A percentile compares a stretch with the other conserved stretches of the same genome.
These are phyloP conservation scores for Ochropleura plecta DNA, from an alignment of 2,888 invertebrate genomes.

Conservation along the genomic window DNA sequence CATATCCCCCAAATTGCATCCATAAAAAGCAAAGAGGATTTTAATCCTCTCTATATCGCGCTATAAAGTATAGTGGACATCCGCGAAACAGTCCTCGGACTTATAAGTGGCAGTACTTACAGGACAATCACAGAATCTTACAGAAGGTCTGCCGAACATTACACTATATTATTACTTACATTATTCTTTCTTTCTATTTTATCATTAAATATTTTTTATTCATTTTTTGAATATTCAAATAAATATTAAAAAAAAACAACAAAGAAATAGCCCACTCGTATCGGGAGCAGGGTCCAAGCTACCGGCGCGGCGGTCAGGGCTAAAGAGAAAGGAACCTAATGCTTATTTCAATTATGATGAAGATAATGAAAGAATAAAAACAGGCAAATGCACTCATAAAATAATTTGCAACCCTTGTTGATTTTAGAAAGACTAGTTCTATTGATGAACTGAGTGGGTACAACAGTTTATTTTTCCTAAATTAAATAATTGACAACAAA, in stretches of 20 bases:
- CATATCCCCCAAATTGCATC: conserved; percentile 14
- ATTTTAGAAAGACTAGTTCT: neutral
- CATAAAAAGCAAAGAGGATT: conserved; percentile 47
- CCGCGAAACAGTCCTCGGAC: conserved; percentile 30
- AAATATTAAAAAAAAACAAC: too few relatives aligned
- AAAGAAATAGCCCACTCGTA: too few relatives aligned
- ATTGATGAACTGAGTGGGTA: neutral
- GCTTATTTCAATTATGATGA: too few relatives aligned
- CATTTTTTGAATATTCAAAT: too few relatives aligned
- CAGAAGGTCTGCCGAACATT: neutral
- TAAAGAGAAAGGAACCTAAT: too few relatives aligned
- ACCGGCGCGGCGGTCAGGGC: too few relatives aligned
- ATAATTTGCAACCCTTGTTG: neutral
- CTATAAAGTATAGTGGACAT: conserved; percentile 45
- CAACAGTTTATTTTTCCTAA: neutral
- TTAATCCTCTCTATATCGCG: conserved; percentile 19
- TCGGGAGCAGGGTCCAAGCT: too few relatives aligned
- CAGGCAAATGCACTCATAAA: too few relatives aligned
- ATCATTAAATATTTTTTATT: too few relatives aligned
- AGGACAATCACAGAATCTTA: neutral
- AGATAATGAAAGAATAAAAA: neutral
- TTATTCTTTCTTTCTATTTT: too few relatives aligned
- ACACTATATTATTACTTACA: too few relatives aligned
- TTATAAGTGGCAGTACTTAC: conserved; percentile 20
- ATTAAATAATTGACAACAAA: neutral